phyloP scores from a whole-genome alignment of 2,888 invertebrate genomes.

The Pomacea canaliculata region DNA sequence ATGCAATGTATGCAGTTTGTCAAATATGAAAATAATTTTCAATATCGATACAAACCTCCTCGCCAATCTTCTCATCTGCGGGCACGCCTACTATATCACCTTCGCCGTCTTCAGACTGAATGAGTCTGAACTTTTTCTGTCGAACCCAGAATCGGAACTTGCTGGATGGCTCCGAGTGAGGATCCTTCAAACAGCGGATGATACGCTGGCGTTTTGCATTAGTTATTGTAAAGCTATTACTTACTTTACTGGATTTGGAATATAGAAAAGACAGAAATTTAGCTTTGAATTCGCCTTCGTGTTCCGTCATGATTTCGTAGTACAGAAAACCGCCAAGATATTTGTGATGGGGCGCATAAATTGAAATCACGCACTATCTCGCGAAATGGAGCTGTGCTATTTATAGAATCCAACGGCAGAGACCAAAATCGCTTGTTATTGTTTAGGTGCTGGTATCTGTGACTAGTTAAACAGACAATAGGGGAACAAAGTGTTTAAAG shows the following conservation, averaged over 20 bases:
- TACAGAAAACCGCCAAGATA: too few species aligned
- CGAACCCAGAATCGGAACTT: constrained; percentile 41
- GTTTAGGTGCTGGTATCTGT: too few species aligned
- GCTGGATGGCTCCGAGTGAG: constrained; percentile 31
- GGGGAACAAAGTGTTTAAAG: too few species aligned
- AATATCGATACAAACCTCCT: constrained; percentile 24
- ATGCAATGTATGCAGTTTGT: too few species aligned
- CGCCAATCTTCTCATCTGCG: constrained; percentile 31
- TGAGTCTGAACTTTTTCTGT: constrained; percentile 36
- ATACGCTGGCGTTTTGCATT: constrained; percentile 29
- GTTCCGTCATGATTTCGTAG: constrained; percentile 3
- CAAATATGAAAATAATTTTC: too few species aligned
- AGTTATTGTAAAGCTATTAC: constrained; percentile 34
- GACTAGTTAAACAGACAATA: too few species aligned
- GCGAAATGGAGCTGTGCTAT: too few species aligned
- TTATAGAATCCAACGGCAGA: too few species aligned
- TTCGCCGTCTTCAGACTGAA: constrained; percentile 36
- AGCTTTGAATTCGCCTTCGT: constrained; percentile 28
- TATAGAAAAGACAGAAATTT: constrained; percentile 28
- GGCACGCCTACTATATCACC: constrained; percentile 35
- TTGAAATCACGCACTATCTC: too few species aligned
- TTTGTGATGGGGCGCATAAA: too few species aligned
- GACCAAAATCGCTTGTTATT: too few species aligned
- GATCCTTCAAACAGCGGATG: constrained; percentile 33
- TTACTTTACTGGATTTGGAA: constrained; percentile 28